Percentiles rank a stretch among this genome's conserved stretches.
Evolutionary conservation across 2,113 vertebrate species (phyloP).

Genomic region (Labeo catla): DNA sequence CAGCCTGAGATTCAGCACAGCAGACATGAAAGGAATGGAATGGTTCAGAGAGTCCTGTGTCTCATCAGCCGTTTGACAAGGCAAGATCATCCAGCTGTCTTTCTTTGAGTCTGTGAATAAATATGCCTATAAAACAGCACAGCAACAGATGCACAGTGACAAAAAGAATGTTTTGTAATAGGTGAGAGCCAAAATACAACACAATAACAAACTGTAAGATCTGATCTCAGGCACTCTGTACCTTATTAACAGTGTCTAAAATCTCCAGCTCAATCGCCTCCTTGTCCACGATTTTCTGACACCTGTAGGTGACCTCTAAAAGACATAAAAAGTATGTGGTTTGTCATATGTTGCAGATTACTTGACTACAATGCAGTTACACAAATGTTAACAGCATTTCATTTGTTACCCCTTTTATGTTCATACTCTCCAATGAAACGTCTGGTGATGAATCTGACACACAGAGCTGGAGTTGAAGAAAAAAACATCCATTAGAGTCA

Average conservation of each 20-base stretch:
- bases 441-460: slow-evolving; percentile 77
- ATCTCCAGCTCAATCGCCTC: slow-evolving; percentile 76
- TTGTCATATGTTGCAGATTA: neutral
- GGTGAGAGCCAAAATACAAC: neutral
- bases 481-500: neutral
- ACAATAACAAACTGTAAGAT: neutral
- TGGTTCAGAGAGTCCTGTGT: slow-evolving; percentile 33
- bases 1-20: slow-evolving; percentile 39
- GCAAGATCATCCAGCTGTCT: slow-evolving; percentile 9
- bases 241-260: slow-evolving; percentile 72
- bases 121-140: neutral
- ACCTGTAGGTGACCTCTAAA: slow-evolving; percentile 77
- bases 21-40: slow-evolving; percentile 50
- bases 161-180: neutral
- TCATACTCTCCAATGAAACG: slow-evolving; percentile 80
- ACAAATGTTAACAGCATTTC: neutral
- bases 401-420: slow-evolving; percentile 73
- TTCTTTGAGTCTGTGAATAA: neutral
- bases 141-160: neutral
- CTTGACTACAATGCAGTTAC: neutral
- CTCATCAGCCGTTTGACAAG: slow-evolving; percentile 22
- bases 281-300: slow-evolving; percentile 71
- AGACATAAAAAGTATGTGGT: slow-evolving; percentile 31
- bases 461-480: slow-evolving; percentile 70
- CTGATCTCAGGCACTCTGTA: slow-evolving; percentile 45